Evolutionary conservation across 2,888 invertebrate species (phyloP).

Genomic region (Noctua janthe): DNA sequence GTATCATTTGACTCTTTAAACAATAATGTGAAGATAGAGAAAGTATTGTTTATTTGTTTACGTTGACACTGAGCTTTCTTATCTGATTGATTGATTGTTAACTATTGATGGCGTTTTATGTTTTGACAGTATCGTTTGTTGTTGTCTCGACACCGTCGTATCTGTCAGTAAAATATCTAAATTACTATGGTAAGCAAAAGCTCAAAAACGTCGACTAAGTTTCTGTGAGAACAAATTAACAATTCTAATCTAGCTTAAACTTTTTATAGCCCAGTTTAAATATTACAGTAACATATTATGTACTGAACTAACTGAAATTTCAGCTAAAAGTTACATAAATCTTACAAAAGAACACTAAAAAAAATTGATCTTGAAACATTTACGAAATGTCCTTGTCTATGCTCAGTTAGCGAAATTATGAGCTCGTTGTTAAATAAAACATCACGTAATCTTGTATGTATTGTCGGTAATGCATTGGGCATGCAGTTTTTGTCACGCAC

Average conservation of each 20-base stretch:
- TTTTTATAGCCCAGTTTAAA: not conserved
- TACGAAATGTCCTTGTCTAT: conserved; percentile 49
- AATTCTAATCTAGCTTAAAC: conserved; percentile 14
- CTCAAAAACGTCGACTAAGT: not conserved
- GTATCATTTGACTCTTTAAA: not conserved
- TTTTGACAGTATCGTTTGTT: not conserved
- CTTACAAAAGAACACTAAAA: conserved; percentile 23
- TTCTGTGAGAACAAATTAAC: conserved; percentile 20
- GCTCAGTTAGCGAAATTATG: conserved; percentile 50
- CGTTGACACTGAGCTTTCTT: conserved; percentile 2
- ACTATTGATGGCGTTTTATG: not conserved
- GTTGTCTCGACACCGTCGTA: not conserved
- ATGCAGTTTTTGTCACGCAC: conserved; percentile 68
- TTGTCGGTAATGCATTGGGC: conserved; percentile 54
- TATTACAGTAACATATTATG: conserved; percentile 5
- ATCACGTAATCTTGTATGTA: conserved; percentile 63
- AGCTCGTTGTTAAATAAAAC: conserved; percentile 61
- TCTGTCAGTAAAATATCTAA: not conserved
- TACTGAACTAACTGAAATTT: not conserved
- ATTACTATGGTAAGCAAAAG: not conserved
- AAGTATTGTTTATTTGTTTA: conserved; percentile 17
- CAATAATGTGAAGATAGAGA: conserved; percentile 22
- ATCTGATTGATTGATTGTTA: conserved; percentile 4
- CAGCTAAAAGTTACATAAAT: conserved; percentile 37
- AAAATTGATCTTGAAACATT: conserved; percentile 56